Percentiles rank a stretch among this genome's conserved stretches.
These are phyloP conservation scores for Thera britannica DNA, from an alignment of 2,888 invertebrate species.

Conservation along the genomic window DNA sequence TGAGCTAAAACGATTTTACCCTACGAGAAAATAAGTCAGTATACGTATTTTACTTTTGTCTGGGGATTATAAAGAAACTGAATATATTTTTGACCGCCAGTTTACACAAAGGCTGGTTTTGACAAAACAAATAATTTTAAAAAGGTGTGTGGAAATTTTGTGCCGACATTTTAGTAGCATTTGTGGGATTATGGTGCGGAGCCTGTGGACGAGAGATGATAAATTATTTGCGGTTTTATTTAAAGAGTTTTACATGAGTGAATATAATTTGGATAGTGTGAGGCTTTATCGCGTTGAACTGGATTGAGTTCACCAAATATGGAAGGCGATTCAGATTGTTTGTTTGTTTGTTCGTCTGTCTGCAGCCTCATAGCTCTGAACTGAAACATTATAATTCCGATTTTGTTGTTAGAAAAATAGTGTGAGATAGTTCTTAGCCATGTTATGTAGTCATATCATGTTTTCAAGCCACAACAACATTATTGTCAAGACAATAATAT, in stretches of 20 bases:
- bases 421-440: too few relatives aligned
- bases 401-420: too few relatives aligned
- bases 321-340: background rate
- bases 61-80: constrained; percentile 7
- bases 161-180: constrained; percentile 8
- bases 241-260: background rate
- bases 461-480: too few relatives aligned
- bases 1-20: constrained; percentile 1
- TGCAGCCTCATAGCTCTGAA: too few relatives aligned
- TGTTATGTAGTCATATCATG: too few relatives aligned
- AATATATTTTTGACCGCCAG: background rate
- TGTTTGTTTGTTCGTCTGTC: too few relatives aligned
- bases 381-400: too few relatives aligned
- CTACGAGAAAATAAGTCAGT: constrained; percentile 2
- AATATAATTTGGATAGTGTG: background rate
- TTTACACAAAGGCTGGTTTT: constrained; percentile 3
- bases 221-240: constrained; percentile 10
- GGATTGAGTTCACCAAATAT: background rate
- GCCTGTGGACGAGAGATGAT: constrained; percentile 2
- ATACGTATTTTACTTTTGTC: constrained; percentile 8
- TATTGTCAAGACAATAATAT: too few relatives aligned
- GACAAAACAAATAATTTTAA: constrained; percentile 16
- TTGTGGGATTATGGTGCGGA: constrained; percentile 16
- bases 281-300: background rate
- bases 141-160: constrained; percentile 5